These are phyloP conservation scores for Neodiprion lecontei DNA, from an alignment of 1,140 invertebrate species.

Conservation along the genomic window DNA sequence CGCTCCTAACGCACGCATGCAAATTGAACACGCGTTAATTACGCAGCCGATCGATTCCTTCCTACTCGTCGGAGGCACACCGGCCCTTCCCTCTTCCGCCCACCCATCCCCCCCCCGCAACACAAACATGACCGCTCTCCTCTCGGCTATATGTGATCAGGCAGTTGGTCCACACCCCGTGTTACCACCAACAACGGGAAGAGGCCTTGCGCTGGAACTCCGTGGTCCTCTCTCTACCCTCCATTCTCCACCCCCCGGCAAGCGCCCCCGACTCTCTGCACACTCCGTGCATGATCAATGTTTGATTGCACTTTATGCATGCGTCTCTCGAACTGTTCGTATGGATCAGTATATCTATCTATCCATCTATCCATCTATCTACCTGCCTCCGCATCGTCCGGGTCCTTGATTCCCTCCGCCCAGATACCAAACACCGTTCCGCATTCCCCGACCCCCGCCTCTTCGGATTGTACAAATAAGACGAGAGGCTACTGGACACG, in stretches of 20 bases:
- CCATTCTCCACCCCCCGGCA: background rate
- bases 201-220: background rate
- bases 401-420: too few species aligned
- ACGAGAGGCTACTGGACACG: too few species aligned
- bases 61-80: background rate
- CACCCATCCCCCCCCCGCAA: background rate
- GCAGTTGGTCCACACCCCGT: background rate
- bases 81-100: background rate
- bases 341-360: too few species aligned
- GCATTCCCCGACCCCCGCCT: too few species aligned
- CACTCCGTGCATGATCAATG: slow-evolving; percentile 9
- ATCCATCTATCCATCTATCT: too few species aligned
- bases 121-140: background rate
- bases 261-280: slow-evolving; percentile 3
- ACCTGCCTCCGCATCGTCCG: too few species aligned
- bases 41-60: slow-evolving; percentile 6
- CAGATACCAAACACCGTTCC: too few species aligned
- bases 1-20: background rate
- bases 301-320: background rate
- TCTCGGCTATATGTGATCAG: background rate
- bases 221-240: background rate
- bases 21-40: slow-evolving; percentile 7
- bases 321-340: background rate
- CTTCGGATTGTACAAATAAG: too few species aligned
- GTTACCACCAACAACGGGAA: background rate